phyloP scores from a whole-genome alignment of 2,113 vertebrate species.

The Halichoeres trimaculatus region DNA sequence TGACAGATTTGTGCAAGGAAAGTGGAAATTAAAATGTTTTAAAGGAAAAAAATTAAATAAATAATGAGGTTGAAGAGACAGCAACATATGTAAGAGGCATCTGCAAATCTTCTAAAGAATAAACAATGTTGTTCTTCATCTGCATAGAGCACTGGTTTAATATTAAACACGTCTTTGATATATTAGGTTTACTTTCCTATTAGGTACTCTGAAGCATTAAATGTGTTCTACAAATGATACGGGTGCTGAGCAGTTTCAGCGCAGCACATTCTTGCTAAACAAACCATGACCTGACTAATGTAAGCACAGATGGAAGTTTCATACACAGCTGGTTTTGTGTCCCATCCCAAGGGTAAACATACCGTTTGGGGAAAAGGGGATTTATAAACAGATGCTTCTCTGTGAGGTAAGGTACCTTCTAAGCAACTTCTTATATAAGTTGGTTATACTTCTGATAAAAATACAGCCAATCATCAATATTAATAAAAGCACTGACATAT shows the following conservation, averaged over 20 bases:
- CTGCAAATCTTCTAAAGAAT: not conserved
- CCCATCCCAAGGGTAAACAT: constrained; percentile 75
- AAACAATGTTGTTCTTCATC: not conserved
- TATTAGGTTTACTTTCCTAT: not conserved
- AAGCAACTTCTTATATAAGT: not conserved
- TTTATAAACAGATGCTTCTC: constrained; percentile 65
- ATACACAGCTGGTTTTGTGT: constrained; percentile 77
- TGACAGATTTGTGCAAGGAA: not conserved
- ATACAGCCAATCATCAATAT: constrained; percentile 6
- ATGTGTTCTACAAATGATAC: constrained; percentile 28
- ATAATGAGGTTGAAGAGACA: not conserved
- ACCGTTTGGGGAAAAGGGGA: constrained; percentile 43
- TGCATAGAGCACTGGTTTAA: not conserved
- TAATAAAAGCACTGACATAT: constrained; percentile 10
- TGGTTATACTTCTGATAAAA: constrained; percentile 10
- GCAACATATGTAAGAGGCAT: not conserved
- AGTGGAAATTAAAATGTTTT: not conserved
- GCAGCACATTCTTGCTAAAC: constrained; percentile 71
- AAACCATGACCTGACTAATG: constrained; percentile 76
- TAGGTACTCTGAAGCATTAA: constrained; percentile 21
- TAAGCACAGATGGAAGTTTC: constrained; percentile 81
- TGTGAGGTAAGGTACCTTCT: constrained; percentile 41
- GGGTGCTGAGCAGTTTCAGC: constrained; percentile 43
- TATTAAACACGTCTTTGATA: constrained; percentile 4
- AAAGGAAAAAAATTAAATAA: not conserved